Conservation (phyloP, 2,888 invertebrate genomes). For the Chrysotoxum bicinctum region DNA sequence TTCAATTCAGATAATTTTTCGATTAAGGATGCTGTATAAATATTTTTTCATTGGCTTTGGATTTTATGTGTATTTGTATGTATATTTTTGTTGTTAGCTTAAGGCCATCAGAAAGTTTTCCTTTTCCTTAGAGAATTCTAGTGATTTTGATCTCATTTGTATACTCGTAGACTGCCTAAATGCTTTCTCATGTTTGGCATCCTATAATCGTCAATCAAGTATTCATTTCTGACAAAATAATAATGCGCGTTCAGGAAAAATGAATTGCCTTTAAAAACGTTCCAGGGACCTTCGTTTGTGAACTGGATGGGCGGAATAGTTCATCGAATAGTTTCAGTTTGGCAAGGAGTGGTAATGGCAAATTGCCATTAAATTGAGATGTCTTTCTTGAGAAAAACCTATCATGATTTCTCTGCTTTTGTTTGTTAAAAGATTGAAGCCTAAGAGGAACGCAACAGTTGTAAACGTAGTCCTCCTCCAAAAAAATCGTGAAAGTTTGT, state of each 20-base stretch:
- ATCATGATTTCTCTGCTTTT: not conserved
- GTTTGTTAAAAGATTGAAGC: not conserved
- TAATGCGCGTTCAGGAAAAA: not conserved
- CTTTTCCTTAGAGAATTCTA: not conserved
- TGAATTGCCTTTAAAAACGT: not conserved
- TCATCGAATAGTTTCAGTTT: not conserved
- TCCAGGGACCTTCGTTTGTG: not conserved
- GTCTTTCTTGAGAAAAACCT: not conserved
- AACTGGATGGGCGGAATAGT: not conserved
- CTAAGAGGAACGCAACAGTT: not conserved
- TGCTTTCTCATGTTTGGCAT: conserved; percentile 55
- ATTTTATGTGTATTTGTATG: not conserved
- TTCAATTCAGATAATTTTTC: conserved; percentile 68
- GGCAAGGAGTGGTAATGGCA: not conserved
- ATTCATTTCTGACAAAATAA: not conserved
- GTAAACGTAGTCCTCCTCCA: too few species aligned
- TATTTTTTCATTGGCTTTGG: conserved; percentile 2
- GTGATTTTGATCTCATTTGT: not conserved
- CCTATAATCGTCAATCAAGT: conserved; percentile 52
- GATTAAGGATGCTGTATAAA: conserved; percentile 55
- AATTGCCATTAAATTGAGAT: not conserved
- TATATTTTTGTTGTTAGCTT: conserved; percentile 23
- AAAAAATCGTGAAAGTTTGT: too few species aligned
- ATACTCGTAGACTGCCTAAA: conserved; percentile 44
- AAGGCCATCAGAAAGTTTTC: conserved; percentile 20